phyloP scores from a whole-genome alignment of 2,888 invertebrate genomes.

The Stenotaenia linearis region DNA sequence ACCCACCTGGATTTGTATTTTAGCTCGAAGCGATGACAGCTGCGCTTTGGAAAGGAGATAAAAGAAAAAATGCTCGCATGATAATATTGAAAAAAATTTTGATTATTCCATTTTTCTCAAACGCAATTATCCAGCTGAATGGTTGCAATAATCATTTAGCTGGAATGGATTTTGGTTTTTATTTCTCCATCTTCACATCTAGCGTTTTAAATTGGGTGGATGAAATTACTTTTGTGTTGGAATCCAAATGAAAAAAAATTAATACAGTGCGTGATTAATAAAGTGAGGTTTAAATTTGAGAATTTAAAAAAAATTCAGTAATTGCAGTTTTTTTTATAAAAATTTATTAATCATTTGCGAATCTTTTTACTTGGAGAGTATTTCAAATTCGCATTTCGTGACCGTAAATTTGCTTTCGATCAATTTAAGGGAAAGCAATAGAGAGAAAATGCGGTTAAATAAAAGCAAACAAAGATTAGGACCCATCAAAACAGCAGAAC shows the following conservation, averaged over 20 bases:
- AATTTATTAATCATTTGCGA: no score
- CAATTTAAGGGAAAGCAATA: neutral
- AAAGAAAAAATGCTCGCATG: neutral
- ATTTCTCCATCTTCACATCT: slow-evolving; percentile 20
- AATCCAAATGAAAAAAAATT: neutral
- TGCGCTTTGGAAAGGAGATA: neutral
- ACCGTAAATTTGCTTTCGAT: neutral
- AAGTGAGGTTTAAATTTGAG: neutral
- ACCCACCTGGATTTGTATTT: slow-evolving; percentile 3
- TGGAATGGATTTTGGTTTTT: slow-evolving; percentile 18
- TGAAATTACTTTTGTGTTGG: slow-evolving; percentile 14
- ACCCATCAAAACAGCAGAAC: neutral
- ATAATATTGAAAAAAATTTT: neutral
- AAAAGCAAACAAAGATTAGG: slow-evolving; percentile 6
- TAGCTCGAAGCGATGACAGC: neutral
- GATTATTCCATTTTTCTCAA: neutral
- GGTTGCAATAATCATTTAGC: slow-evolving; percentile 14
- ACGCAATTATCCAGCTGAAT: slow-evolving; percentile 10
- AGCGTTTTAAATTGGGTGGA: slow-evolving; percentile 6
- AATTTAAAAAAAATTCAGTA: neutral
- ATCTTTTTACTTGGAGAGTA: no score
- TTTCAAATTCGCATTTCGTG: no score
- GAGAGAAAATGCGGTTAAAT: neutral
- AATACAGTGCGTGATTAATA: neutral
- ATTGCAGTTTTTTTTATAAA: no score